These are phyloP conservation scores for Didymodactylos carnosus DNA, from an alignment of 2,888 invertebrate species.

Conservation along the genomic window DNA sequence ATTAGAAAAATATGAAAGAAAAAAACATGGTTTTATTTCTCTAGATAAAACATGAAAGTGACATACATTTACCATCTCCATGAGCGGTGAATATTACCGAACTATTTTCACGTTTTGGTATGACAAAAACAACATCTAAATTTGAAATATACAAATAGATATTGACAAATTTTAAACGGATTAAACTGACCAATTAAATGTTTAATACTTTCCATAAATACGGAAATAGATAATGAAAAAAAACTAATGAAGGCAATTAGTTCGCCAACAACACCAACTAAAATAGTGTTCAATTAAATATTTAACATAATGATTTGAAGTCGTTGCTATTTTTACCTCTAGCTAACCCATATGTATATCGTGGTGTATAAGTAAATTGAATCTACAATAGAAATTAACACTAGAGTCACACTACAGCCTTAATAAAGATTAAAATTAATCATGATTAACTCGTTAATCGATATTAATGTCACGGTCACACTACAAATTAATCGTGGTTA, in stretches of 20 bases:
- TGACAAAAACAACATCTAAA: not conserved
- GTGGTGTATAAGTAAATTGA: not conserved
- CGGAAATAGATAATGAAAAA: not conserved
- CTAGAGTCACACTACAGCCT: too few species aligned
- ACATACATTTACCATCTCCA: not conserved
- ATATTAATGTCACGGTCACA: too few species aligned
- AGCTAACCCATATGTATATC: not conserved
- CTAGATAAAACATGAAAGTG: too few species aligned
- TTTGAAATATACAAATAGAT: too few species aligned
- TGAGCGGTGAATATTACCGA: not conserved
- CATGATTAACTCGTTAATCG: too few species aligned
- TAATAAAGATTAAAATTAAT: too few species aligned
- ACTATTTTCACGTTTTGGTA: not conserved
- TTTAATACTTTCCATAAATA: not conserved
- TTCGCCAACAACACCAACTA: constrained; percentile 1
- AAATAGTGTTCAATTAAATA: not conserved
- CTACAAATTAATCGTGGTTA: too few species aligned
- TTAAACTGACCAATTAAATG: too few species aligned
- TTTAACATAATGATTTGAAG: not conserved
- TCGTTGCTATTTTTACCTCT: not conserved
- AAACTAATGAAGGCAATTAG: not conserved
- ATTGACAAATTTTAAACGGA: too few species aligned
- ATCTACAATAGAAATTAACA: not conserved
- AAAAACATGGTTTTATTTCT: too few species aligned
- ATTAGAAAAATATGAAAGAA: too few species aligned